Conservation (phyloP, 2,797 vertebrate species). For the Anabacerthia variegaticeps region DNA sequence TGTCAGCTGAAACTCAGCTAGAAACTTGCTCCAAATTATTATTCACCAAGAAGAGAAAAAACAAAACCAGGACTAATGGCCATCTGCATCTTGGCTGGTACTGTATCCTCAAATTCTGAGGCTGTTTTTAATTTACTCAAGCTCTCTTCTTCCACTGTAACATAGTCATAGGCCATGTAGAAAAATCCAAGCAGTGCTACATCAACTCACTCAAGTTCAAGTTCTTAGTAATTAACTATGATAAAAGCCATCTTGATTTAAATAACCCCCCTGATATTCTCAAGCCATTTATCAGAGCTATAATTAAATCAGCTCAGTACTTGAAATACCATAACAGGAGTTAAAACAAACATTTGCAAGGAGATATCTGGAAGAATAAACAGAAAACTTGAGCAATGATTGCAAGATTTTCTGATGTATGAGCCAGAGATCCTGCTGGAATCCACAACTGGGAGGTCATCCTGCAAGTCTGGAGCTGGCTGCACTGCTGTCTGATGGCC, state of each 20-base stretch:
- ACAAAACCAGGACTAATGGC: neutral
- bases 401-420: neutral
- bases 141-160: neutral
- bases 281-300: neutral
- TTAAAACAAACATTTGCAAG: neutral
- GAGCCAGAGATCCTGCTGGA: neutral
- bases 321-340: neutral
- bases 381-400: neutral
- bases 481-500: neutral
- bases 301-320: neutral
- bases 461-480: neutral
- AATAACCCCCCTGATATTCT: neutral
- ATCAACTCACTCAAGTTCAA: neutral
- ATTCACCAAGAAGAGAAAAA: neutral
- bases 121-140: neutral
- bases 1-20: neutral
- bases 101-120: neutral
- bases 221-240: neutral
- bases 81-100: neutral
- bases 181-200: neutral
- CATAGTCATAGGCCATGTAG: neutral
- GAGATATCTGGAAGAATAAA: slow-evolving; percentile 5
- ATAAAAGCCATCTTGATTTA: slow-evolving; percentile 5
- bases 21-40: neutral
- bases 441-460: neutral